Percentiles rank a stretch among this genome's conserved stretches.
phyloP scores from a whole-genome alignment of 2,797 vertebrate genomes.

The Bradypus variegatus region DNA sequence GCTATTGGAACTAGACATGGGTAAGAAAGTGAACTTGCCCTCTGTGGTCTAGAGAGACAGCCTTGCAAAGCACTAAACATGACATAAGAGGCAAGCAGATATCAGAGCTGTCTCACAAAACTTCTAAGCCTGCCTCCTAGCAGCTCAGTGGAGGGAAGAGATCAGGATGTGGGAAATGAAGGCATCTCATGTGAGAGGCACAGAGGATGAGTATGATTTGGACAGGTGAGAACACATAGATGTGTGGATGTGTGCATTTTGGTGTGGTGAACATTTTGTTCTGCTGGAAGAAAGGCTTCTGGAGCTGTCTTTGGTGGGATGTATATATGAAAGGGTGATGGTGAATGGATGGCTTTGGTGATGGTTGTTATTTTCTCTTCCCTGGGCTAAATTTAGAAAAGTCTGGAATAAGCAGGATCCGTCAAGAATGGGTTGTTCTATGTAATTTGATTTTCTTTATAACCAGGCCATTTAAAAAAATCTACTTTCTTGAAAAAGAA shows the following conservation, averaged over 20 bases:
- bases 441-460: not conserved
- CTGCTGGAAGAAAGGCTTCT: not conserved
- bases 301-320: not conserved
- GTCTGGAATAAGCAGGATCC: not conserved
- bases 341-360: not conserved
- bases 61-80: not conserved
- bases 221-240: not conserved
- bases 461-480: not conserved
- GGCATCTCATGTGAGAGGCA: not conserved
- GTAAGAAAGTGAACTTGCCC: not conserved
- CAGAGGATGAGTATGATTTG: too few relatives aligned
- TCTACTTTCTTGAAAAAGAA: not conserved
- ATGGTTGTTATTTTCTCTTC: not conserved
- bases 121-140: not conserved
- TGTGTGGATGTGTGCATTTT: too few relatives aligned
- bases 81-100: not conserved
- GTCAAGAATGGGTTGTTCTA: not conserved
- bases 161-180: not conserved
- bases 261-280: not conserved
- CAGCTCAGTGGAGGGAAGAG: not conserved
- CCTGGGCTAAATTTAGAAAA: not conserved
- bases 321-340: not conserved
- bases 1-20: not conserved
- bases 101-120: not conserved
- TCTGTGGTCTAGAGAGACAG: not conserved